Percentiles rank a stretch among this genome's conserved stretches.
phyloP scores from a whole-genome alignment of 1,140 invertebrate genomes.

The Megalopta genalis region DNA sequence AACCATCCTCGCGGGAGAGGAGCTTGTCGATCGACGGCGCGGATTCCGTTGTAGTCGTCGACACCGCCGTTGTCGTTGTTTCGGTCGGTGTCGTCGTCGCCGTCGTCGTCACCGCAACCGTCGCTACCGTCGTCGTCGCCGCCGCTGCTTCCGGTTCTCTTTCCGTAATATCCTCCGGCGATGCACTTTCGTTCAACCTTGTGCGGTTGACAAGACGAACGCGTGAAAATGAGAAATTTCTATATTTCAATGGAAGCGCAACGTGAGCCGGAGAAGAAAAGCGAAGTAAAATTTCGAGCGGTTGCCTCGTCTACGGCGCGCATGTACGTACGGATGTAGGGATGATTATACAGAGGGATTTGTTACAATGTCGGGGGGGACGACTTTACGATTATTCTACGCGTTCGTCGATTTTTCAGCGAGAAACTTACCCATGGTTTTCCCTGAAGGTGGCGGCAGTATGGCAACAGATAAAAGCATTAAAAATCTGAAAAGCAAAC shows the following conservation, averaged over 20 bases:
- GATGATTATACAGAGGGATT: neutral
- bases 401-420: neutral
- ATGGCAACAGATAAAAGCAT: slow-evolving; percentile 67
- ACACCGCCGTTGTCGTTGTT: no score
- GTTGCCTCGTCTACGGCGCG: no score
- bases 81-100: no score
- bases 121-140: slow-evolving; percentile 62
- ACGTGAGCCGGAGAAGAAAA: neutral
- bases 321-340: neutral
- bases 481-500: slow-evolving; percentile 66
- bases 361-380: neutral
- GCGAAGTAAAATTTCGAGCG: neutral
- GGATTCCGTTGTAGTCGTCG: neutral
- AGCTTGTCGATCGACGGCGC: slow-evolving; percentile 13
- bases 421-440: slow-evolving; percentile 80
- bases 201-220: neutral
- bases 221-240: neutral
- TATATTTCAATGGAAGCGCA: neutral
- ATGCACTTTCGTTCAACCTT: slow-evolving; percentile 83
- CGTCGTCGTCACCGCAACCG: slow-evolving; percentile 19
- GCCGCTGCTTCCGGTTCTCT: slow-evolving; percentile 30
- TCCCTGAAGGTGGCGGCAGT: slow-evolving; percentile 73
- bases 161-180: slow-evolving; percentile 59
- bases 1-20: neutral
- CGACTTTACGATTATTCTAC: neutral